Evolutionary conservation across 2,113 vertebrate species (phyloP).

Genomic region (Acanthochromis polyacanthus): DNA sequence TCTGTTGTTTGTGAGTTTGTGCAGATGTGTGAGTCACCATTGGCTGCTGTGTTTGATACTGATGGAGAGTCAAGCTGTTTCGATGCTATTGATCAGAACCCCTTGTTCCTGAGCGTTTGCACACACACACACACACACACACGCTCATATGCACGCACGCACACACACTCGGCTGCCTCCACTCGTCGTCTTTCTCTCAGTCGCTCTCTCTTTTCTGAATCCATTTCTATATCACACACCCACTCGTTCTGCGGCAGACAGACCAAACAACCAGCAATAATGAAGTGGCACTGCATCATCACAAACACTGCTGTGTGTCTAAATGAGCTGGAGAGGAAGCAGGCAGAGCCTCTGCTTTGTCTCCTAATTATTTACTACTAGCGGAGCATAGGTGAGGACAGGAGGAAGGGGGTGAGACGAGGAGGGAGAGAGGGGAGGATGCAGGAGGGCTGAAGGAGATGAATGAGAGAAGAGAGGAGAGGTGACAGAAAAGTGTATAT

Average conservation of each 20-base stretch:
- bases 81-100: constrained; percentile 67
- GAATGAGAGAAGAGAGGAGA: constrained; percentile 38
- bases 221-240: constrained; percentile 66
- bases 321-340: constrained; percentile 71
- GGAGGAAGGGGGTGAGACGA: constrained; percentile 3
- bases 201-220: constrained; percentile 50
- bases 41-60: constrained; percentile 51
- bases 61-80: constrained; percentile 57
- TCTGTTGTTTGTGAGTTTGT: constrained; percentile 6
- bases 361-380: constrained; percentile 73
- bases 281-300: constrained; percentile 77
- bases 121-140: constrained; percentile 8
- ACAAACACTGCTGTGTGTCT: constrained; percentile 70
- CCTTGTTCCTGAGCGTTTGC: constrained; percentile 46
- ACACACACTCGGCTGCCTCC: neutral
- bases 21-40: constrained; percentile 25
- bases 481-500: constrained; percentile 32
- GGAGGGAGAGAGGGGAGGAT: neutral
- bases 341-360: constrained; percentile 54
- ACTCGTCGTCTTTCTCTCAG: constrained; percentile 3
- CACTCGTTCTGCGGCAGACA: constrained; percentile 71
- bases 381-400: constrained; percentile 52
- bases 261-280: constrained; percentile 72
- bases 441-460: constrained; percentile 15
- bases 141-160: neutral